phyloP scores from a whole-genome alignment of 2,113 vertebrate species.

The Catagonus wagneri region DNA sequence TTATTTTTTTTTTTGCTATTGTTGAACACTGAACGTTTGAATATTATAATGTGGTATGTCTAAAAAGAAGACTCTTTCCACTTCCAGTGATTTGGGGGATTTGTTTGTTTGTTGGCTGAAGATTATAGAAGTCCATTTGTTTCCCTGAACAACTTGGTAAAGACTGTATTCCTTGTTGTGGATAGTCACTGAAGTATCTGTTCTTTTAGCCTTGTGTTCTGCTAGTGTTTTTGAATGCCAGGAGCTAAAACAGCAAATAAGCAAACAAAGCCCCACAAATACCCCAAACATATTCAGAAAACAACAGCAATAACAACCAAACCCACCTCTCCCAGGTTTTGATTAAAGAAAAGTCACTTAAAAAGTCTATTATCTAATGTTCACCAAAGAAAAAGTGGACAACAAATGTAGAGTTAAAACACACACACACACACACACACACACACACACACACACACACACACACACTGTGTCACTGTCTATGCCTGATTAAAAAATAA shows the following conservation, averaged over 20 bases:
- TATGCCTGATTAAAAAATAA: no score
- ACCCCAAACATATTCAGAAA: neutral
- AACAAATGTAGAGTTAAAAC: no score
- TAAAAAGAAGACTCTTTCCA: neutral
- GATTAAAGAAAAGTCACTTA: no score
- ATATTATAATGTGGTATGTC: neutral
- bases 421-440: no score
- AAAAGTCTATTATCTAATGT: no score
- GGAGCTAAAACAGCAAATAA: neutral
- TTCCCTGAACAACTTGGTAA: neutral
- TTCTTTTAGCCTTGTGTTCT: neutral
- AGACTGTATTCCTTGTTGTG: neutral
- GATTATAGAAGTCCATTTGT: neutral
- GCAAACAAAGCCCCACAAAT: neutral
- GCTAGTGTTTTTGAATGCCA: neutral
- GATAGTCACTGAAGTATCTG: neutral
- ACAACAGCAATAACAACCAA: neutral
- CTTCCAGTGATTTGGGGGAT: neutral
- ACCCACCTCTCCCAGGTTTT: neutral
- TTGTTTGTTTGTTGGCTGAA: neutral
- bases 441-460: no score
- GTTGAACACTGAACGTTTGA: neutral
- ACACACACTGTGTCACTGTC: no score
- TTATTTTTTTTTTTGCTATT: neutral
- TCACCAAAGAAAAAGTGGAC: no score